These are phyloP conservation scores for Garrulus glandarius DNA, from an alignment of 2,797 vertebrate species.

Conservation along the genomic window DNA sequence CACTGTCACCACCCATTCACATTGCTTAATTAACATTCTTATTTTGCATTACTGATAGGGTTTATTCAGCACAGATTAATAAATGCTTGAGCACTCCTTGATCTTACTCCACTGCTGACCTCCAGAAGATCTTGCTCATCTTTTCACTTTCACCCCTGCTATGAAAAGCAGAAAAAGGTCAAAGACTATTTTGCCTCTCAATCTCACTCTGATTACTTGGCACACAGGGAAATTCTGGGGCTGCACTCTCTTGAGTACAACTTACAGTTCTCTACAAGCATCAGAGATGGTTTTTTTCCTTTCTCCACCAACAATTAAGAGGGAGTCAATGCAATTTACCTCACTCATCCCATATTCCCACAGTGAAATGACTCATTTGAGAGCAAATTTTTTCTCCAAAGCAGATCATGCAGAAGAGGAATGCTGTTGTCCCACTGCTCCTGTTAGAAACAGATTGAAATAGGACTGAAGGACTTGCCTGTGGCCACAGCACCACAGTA, in stretches of 20 bases:
- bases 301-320: not conserved
- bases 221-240: not conserved
- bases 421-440: not conserved
- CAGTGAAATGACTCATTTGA: not conserved
- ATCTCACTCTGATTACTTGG: not conserved
- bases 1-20: not conserved
- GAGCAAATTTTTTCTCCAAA: not conserved
- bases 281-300: not conserved
- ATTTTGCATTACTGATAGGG: not conserved
- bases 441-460: not conserved
- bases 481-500: not conserved
- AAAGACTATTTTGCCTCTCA: not conserved
- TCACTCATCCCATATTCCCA: not conserved
- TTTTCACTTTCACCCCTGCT: not conserved
- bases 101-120: not conserved
- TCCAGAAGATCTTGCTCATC: not conserved
- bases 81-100: not conserved
- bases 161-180: not conserved
- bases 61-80: not conserved
- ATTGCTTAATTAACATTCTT: not conserved
- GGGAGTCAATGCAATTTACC: not conserved
- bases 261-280: not conserved
- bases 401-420: not conserved
- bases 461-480: not conserved
- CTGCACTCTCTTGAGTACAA: not conserved